Percentiles rank a stretch among this genome's conserved stretches.
Evolutionary conservation across 2,888 invertebrate species (phyloP).

Genomic region (Volucella inflata): DNA sequence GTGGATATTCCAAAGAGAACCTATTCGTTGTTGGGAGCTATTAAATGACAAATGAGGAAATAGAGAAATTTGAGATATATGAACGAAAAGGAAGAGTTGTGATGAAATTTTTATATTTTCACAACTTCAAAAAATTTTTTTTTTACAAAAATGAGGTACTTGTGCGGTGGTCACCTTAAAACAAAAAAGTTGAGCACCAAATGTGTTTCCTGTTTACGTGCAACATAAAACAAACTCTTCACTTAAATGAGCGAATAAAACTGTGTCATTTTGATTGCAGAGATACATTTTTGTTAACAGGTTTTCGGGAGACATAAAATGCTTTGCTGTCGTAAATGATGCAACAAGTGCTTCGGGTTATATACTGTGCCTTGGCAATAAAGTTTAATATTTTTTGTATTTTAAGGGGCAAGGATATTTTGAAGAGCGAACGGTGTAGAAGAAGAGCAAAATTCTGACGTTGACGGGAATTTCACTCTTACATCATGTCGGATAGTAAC

Average conservation of each 20-base stretch:
- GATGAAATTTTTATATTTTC: conserved; percentile 12
- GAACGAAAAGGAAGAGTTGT: conserved; percentile 1
- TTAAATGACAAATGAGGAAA: conserved; percentile 70
- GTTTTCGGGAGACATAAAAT: conserved; percentile 20
- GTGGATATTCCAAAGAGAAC: conserved; percentile 27
- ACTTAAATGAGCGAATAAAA: background rate
- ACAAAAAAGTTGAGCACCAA: conserved; percentile 27
- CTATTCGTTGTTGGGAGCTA: conserved; percentile 14
- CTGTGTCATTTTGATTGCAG: conserved; percentile 20
- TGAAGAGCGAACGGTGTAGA: background rate
- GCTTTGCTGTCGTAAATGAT: background rate
- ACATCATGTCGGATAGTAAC: too few relatives aligned
- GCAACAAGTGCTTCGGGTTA: background rate
- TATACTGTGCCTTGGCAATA: background rate
- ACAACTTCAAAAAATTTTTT: background rate
- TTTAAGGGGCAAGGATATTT: background rate
- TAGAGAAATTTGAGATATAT: conserved; percentile 51
- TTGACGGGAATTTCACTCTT: too few relatives aligned
- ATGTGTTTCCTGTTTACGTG: conserved; percentile 32
- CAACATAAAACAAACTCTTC: conserved; percentile 3
- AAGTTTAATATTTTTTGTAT: background rate
- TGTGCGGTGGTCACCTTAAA: background rate
- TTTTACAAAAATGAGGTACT: background rate
- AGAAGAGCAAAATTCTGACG: too few relatives aligned
- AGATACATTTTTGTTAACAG: conserved; percentile 45